phyloP scores from a whole-genome alignment of 2,888 invertebrate genomes.

The Iselma pallidipennis region DNA sequence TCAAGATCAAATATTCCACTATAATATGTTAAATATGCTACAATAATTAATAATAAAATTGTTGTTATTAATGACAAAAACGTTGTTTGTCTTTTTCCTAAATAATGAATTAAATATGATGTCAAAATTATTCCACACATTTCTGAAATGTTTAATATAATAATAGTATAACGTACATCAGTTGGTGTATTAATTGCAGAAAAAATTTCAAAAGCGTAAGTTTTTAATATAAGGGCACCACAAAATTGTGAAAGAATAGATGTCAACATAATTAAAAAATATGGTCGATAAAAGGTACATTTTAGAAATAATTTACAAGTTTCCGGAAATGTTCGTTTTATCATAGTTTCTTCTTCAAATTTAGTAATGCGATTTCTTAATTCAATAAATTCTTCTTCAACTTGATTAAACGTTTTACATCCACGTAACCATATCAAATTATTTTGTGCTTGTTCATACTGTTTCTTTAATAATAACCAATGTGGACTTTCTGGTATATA shows the following conservation, averaged over 20 bases:
- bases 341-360: neutral
- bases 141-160: constrained; percentile 72
- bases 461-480: constrained; percentile 74
- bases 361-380: constrained; percentile 47
- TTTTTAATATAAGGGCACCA: constrained; percentile 75
- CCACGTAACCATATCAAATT: constrained; percentile 79
- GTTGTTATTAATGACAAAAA: constrained; percentile 69
- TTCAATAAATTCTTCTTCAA: constrained; percentile 64
- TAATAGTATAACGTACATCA: constrained; percentile 75
- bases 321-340: neutral
- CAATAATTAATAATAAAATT: constrained; percentile 65
- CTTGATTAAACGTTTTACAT: constrained; percentile 67
- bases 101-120: constrained; percentile 69
- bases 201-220: constrained; percentile 76
- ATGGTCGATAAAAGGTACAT: constrained; percentile 70
- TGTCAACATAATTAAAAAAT: constrained; percentile 65
- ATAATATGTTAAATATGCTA: constrained; percentile 61
- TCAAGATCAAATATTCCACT: constrained; percentile 38
- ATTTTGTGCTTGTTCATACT: constrained; percentile 67
- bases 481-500: constrained; percentile 82
- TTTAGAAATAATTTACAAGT: constrained; percentile 58
- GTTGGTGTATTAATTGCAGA: constrained; percentile 72
- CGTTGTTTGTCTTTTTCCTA: constrained; percentile 72
- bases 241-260: constrained; percentile 80
- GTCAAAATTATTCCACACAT: constrained; percentile 69